Percentiles rank a stretch among this genome's conserved stretches.
phyloP scores from a whole-genome alignment of 64 coral and sea anemone genomes.

The Montipora foliosa region DNA sequence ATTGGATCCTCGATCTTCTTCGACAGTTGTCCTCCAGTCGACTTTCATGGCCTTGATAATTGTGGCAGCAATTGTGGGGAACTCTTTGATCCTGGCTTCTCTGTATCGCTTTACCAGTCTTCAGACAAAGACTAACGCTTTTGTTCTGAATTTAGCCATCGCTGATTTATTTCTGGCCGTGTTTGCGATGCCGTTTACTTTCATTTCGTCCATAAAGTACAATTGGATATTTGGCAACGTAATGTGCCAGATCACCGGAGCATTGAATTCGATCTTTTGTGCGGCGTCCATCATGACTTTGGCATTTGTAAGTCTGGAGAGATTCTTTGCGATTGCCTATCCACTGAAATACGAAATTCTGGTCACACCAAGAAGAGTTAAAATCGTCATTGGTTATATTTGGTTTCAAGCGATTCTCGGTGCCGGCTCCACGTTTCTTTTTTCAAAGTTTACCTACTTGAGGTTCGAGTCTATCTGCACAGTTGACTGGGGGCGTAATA shows the following conservation, averaged over 20 bases:
- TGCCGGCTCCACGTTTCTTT: constrained; percentile 39
- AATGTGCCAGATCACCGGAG: constrained; percentile 75
- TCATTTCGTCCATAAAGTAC: constrained; percentile 64
- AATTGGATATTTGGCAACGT: constrained; percentile 69
- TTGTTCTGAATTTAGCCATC: constrained; percentile 79
- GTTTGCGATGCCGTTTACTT: constrained; percentile 84
- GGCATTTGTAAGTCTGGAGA: constrained; percentile 78
- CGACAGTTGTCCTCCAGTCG: constrained; percentile 33
- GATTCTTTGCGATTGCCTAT: constrained; percentile 78
- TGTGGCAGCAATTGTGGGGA: constrained; percentile 35
- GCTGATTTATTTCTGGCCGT: constrained; percentile 78
- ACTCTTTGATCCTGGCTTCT: constrained; percentile 69
- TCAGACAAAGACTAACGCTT: constrained; percentile 86
- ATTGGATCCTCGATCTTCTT: not conserved
- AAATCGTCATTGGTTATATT: constrained; percentile 56
- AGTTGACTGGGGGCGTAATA: constrained; percentile 70
- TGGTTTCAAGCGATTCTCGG: constrained; percentile 59
- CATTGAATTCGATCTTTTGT: constrained; percentile 79
- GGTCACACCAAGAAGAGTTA: constrained; percentile 65
- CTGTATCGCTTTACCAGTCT: constrained; percentile 68
- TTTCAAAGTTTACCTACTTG: constrained; percentile 73
- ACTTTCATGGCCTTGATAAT: constrained; percentile 67
- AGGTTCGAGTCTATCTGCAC: constrained; percentile 81
- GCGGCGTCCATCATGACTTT: constrained; percentile 78
- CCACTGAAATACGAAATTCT: constrained; percentile 69